phyloP scores from a whole-genome alignment of 2,113 vertebrate species.

The Xenopus tropicalis region UCB_Xtro_10.0 CM004444.2:133616501-133617000 shows the following conservation, averaged over 20 bases:
- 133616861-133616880: too few relatives aligned
- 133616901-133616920: too few relatives aligned
- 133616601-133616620: constrained; percentile 59
- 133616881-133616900: too few relatives aligned
- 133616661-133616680: constrained; percentile 11
- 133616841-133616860: too few relatives aligned
- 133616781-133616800: neutral
- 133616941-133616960: too few relatives aligned
- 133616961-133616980: too few relatives aligned
- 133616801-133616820: too few relatives aligned
- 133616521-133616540: constrained; percentile 24
- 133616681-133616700: constrained; percentile 33
- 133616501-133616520: constrained; percentile 35
- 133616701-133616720: constrained; percentile 47
- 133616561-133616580: constrained; percentile 44
- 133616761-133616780: constrained; percentile 57
- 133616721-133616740: constrained; percentile 46
- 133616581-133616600: constrained; percentile 43
- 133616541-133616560: constrained; percentile 43
- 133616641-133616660: constrained; percentile 50
- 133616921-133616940: too few relatives aligned
- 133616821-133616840: too few relatives aligned
- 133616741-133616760: constrained; percentile 48
- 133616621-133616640: constrained; percentile 63
- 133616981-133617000: too few relatives aligned